Evolutionary conservation across 2,888 invertebrate genomes (phyloP), one percentile per base, ranked within the genome.

Genomic region (Altica lythri): DNA sequence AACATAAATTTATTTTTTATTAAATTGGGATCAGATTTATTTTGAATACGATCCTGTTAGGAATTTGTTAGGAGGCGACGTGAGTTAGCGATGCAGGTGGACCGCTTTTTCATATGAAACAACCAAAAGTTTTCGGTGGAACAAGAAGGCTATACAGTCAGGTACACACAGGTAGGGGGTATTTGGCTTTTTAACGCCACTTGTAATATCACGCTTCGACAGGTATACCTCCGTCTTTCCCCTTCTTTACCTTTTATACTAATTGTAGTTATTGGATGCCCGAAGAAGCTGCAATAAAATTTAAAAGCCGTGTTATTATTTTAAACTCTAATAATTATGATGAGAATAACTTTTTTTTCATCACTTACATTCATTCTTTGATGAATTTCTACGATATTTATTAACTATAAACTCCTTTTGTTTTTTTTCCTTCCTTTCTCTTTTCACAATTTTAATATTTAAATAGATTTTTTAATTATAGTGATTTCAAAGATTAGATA

Each of bases 171-270:
- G 58, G 55, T 52, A 55, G 55, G 58, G 58, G 55, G 58, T 46
- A 55, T 53, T 58, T 55, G 55, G 55, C 52, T 55, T 58, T 58
- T 58, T 55, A 53, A 58, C 58, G 58, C 55, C 55, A 58, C 54
- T 58, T 58, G 57, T 57, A 57, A 53, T 50, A 57, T 57, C 57
- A 53, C 53, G 54, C 57, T 44, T 54, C 54, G 47, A 51, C 57
- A 57, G 57, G 57, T 57, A 57, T 48, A 51, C 43, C 46, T 51
- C 16, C 27, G 54, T 34, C n/a, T n/a, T n/a, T n/a, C n/a, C n/a
- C n/a, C n/a, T n/a, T n/a, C n/a, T n/a, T n/a, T n/a, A n/a, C n/a
- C n/a, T n/a, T n/a, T n/a, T n/a, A n/a, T n/a, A n/a, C 54, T 51
- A 48, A 54, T 57, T 54, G 51, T 54, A 51, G 55, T 50, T 55